Base-by-base conservation (phyloP, 2,113 vertebrate species). In the Xiphias gladius region DNA sequence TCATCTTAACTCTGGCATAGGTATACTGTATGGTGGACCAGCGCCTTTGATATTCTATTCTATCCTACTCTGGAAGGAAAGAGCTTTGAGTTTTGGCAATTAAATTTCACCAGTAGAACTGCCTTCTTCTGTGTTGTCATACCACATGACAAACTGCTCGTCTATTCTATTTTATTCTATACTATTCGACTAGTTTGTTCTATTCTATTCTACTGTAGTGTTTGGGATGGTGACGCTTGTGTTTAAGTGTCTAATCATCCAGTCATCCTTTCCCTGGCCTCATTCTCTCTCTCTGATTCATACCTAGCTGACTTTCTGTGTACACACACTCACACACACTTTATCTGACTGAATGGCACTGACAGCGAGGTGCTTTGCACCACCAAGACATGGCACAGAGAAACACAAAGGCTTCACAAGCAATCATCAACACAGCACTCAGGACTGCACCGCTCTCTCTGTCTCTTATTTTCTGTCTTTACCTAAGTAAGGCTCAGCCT, bases 261-360 rank as follows among this genome's bases (percentile, higher is more conserved):
- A 77, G 65, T 90, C 79, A 83, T 84, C 79, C 80, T 82, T 73
- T 75, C 75, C 73, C 54, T 89, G 73, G 43, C 84, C 85, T 88
- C 82, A 72, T 91, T 91, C 55, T 85, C 79, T 82, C 69, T 58
- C 73, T 84, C 62, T 91, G 89, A 93, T 85, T 90, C 91, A 92
- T 84, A 89, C 86, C 83, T 73, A 71, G 64, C 76, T 74, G 80
- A 80, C 75, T 86, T 48, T 52, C 28, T 72, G 61, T 76, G 61
- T 26, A 62, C 16, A 50, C 52, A 63, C 63, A 58, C 24, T 24
- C 5, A 58, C 54, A 68, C 61, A 72, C 72, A 58, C 55, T 78
- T 75, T 80, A 12, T 79, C 68, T 88, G 84, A 92, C 88, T 73
- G 86, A 92, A 86, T 85, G 80, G 77, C 86, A 86, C 1, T 87